Evolutionary conservation across 37 sponge, comb jelly and placozoan genomes (phyloP), one percentile per base, ranked within the genome.

Genomic region (Beroe forskalii): DNA sequence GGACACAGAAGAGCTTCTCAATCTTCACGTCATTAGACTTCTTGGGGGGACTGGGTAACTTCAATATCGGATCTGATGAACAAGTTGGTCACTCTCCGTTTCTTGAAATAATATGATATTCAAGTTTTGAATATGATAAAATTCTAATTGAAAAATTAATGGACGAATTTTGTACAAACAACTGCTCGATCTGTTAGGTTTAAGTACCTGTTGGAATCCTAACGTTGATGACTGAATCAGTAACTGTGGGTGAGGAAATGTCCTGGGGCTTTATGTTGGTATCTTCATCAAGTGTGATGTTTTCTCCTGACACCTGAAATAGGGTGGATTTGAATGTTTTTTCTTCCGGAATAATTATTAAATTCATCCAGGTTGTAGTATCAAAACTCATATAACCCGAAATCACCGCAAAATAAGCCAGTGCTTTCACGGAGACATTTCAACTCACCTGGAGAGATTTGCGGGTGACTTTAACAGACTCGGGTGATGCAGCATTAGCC

Each of bases 181-280:
- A n/a, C n/a, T n/a, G n/a, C n/a, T n/a, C n/a, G n/a, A n/a, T n/a
- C n/a, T n/a, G n/a, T n/a, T n/a, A n/a, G n/a, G n/a, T n/a, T 64
- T n/a, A 64, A 30, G 4, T 64, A 80, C 86, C 86, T 22, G 86
- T 80, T 25, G 55, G 48, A n/a, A 80, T 80, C 35, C 55, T 41
- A 23, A 80, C 55, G 44, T 44, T 44, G 25, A 80, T 44, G 86
- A 80, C 86, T 1, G 55, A 41, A 23, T 80, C 86, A 22, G 37
- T 25, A 24, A 80, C 40, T 24, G 19, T 24, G 27, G 86, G 86
- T 12, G 24, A 27, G 28, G 44, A 32, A 1, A 80, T 30, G 1
- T 44, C 86, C 19, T 22, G 30, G 3, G n/a, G n/a, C 30, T 44
- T 80, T 44, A 80, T 80, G 2, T 37, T 40, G 86, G 86, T 80